Percentiles rank a stretch among this genome's conserved stretches.
phyloP scores from a whole-genome alignment of 2,797 vertebrate species.

The Ceryle rudis region DNA sequence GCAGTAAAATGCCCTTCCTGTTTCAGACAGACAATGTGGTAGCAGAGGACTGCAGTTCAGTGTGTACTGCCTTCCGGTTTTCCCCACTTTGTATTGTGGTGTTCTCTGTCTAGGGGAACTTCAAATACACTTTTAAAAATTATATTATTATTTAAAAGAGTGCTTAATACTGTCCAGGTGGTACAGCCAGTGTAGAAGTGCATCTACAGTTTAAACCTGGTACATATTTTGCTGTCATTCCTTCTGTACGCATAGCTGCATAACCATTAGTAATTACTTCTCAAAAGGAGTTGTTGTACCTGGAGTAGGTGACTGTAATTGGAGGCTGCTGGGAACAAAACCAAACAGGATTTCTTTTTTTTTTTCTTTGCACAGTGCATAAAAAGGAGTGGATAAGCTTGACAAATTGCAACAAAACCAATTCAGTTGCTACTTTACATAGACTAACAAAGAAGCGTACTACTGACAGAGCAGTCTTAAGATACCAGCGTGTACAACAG shows the following conservation, averaged over 20 bases:
- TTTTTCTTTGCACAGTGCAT: neutral
- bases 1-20: neutral
- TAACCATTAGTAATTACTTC: neutral
- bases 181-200: neutral
- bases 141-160: accelerated
- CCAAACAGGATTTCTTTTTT: neutral
- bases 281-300: neutral
- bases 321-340: neutral
- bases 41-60: neutral
- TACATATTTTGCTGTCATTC: neutral
- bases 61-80: neutral
- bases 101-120: neutral
- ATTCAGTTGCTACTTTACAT: neutral
- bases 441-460: accelerated
- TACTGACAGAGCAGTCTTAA: neutral
- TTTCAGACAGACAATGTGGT: neutral
- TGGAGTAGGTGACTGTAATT: neutral
- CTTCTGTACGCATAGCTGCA: neutral
- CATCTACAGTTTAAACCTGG: neutral
- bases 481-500: accelerated
- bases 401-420: neutral
- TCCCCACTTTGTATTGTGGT: neutral
- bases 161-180: neutral
- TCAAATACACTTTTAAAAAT: accelerated
- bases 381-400: neutral